phyloP scores from a whole-genome alignment of 2,113 vertebrate genomes.

The Malaclemys terrapin region DNA sequence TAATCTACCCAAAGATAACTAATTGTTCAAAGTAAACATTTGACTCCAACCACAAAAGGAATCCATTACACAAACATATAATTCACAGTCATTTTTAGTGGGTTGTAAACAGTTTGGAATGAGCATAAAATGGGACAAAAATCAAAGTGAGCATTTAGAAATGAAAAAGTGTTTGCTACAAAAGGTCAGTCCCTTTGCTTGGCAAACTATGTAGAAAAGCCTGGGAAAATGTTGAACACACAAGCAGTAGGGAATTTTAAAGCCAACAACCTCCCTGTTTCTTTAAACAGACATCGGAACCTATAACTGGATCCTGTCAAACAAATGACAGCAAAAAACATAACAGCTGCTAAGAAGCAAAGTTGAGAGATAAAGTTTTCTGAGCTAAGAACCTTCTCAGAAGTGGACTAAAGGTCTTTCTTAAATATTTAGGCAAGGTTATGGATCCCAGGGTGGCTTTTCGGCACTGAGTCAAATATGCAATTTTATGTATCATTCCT shows the following conservation, averaged over 20 bases:
- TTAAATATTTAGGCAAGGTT: constrained; percentile 84
- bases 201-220: constrained; percentile 91
- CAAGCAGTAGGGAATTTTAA: constrained; percentile 88
- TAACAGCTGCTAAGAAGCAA: constrained; percentile 91
- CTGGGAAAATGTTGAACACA: constrained; percentile 93
- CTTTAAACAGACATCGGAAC: constrained; percentile 95
- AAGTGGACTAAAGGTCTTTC: constrained; percentile 85
- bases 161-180: constrained; percentile 93
- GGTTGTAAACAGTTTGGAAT: constrained; percentile 93
- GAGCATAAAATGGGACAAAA: constrained; percentile 91
- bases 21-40: constrained; percentile 92
- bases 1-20: constrained; percentile 91
- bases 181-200: constrained; percentile 93
- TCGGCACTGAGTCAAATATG: constrained; percentile 84
- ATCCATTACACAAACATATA: constrained; percentile 94
- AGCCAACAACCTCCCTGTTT: constrained; percentile 90
- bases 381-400: constrained; percentile 86
- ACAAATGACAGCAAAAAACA: constrained; percentile 91
- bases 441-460: constrained; percentile 84
- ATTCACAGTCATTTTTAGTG: constrained; percentile 94
- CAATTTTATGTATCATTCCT: constrained; percentile 84
- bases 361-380: constrained; percentile 88
- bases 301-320: constrained; percentile 94
- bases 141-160: constrained; percentile 94
- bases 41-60: constrained; percentile 89